Percentiles rank a stretch among this genome's conserved stretches.
Evolutionary conservation across 2,113 vertebrate genomes (phyloP).

Genomic region (Rhinolophus ferrumequinum): DNA sequence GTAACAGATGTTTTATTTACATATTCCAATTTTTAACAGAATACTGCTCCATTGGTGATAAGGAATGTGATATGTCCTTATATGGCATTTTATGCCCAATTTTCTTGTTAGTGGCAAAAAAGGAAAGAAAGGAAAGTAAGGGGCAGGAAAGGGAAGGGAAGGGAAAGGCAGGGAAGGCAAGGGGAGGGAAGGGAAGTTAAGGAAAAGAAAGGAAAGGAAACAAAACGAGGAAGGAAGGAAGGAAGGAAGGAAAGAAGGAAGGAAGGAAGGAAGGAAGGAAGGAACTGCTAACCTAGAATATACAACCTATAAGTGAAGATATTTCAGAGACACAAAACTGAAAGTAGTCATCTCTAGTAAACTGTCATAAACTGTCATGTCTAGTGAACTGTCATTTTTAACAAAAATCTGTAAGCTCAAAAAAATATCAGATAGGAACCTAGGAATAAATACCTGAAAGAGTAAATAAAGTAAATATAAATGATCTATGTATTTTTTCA

Average conservation of each 20-base stretch:
- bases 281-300: background rate
- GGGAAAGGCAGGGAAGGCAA: no score
- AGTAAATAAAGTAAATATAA: background rate
- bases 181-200: no score
- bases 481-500: background rate
- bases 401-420: background rate
- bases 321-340: background rate
- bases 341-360: background rate
- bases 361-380: background rate
- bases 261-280: no score
- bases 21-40: background rate
- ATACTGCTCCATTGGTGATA: background rate
- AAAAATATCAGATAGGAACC: background rate
- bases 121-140: background rate
- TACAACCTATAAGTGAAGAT: background rate
- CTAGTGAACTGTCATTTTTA: background rate
- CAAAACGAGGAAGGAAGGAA: no score
- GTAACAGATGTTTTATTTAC: background rate
- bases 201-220: no score
- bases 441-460: background rate
- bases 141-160: background rate
- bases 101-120: background rate
- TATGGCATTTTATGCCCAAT: background rate
- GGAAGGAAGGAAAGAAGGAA: no score
- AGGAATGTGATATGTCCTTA: background rate